Percentiles rank a stretch among this genome's conserved stretches.
Conservation (phyloP, 2,888 invertebrate genomes). For the Fragum fragum region DNA sequence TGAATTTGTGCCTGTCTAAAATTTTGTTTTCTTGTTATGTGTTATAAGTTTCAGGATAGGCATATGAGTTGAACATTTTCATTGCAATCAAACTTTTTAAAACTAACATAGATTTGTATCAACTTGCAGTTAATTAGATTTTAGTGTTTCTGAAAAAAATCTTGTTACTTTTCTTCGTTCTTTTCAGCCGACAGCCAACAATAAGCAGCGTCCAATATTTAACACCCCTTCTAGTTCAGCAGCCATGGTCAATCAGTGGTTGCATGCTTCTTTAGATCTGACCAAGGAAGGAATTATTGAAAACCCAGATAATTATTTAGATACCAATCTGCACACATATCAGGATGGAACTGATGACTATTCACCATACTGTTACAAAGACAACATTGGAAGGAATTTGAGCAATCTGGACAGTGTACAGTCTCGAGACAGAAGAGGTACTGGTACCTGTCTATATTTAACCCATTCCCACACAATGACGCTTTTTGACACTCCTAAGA, state of each 20-base stretch:
- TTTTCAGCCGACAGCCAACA: background rate
- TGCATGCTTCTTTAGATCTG: conserved; percentile 71
- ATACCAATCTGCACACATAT: conserved; percentile 37
- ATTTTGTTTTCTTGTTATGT: too few relatives aligned
- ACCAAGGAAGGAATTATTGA: conserved; percentile 63
- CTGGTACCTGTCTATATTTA: too few relatives aligned
- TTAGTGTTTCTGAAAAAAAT: too few relatives aligned
- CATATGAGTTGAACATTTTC: too few relatives aligned
- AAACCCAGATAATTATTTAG: conserved; percentile 55
- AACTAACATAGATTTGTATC: too few relatives aligned
- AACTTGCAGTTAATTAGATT: too few relatives aligned
- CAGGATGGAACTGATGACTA: background rate
- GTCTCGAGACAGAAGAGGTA: background rate
- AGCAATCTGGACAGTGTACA: background rate
- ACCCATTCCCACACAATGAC: too few relatives aligned
- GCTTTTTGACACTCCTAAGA: too few relatives aligned
- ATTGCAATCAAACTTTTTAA: too few relatives aligned
- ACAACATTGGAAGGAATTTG: background rate
- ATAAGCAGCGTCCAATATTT: conserved; percentile 52
- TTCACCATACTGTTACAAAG: background rate
- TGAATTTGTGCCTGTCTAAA: too few relatives aligned
- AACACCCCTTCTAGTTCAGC: conserved; percentile 59
- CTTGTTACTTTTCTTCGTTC: background rate
- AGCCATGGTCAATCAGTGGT: conserved; percentile 67
- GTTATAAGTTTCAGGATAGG: too few relatives aligned